Percentiles rank a stretch among this genome's conserved stretches.
phyloP scores from a whole-genome alignment of 2,797 vertebrate species.

The Poeciliopsis gracilis region DNA sequence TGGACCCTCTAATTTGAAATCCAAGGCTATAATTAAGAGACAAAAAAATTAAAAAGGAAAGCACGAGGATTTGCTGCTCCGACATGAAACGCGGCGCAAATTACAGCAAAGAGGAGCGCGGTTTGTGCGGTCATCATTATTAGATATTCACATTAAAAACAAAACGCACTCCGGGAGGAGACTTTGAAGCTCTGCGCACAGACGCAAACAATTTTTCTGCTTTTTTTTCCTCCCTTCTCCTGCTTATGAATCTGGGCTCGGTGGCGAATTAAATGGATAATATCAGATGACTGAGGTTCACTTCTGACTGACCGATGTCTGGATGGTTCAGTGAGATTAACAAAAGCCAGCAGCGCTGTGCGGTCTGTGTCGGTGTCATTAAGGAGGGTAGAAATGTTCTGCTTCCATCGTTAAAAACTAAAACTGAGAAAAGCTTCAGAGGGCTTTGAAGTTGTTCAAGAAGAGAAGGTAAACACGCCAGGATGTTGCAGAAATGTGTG shows the following conservation, averaged over 20 bases:
- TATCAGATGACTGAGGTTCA: conserved; percentile 47
- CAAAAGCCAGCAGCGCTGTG: not conserved
- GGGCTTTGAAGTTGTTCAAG: not conserved
- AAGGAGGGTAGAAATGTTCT: not conserved
- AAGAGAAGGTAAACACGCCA: conserved; percentile 28
- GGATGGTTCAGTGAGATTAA: conserved; percentile 2
- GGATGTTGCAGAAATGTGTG: conserved; percentile 7
- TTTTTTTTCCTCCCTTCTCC: not conserved
- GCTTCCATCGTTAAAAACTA: not conserved
- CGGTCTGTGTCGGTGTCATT: not conserved
- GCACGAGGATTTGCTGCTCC: conserved; percentile 83
- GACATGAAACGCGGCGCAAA: conserved; percentile 82
- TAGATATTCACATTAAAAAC: conserved; percentile 73
- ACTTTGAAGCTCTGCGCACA: conserved; percentile 51
- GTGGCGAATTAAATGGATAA: conserved; percentile 32
- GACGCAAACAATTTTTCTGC: conserved; percentile 6
- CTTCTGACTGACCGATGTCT: conserved; percentile 1
- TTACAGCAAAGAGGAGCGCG: conserved; percentile 76
- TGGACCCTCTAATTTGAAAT: conserved; percentile 93
- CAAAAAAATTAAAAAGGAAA: conserved; percentile 94
- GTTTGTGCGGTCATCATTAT: conserved; percentile 77
- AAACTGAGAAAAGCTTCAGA: not conserved
- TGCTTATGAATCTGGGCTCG: conserved; percentile 37
- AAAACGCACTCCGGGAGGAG: conserved; percentile 24
- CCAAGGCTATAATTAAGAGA: conserved; percentile 95